Percentiles rank a stretch among this genome's conserved stretches.
These are phyloP conservation scores for Limonius californicus DNA, from an alignment of 1,140 invertebrate species.

Conservation along the genomic window DNA sequence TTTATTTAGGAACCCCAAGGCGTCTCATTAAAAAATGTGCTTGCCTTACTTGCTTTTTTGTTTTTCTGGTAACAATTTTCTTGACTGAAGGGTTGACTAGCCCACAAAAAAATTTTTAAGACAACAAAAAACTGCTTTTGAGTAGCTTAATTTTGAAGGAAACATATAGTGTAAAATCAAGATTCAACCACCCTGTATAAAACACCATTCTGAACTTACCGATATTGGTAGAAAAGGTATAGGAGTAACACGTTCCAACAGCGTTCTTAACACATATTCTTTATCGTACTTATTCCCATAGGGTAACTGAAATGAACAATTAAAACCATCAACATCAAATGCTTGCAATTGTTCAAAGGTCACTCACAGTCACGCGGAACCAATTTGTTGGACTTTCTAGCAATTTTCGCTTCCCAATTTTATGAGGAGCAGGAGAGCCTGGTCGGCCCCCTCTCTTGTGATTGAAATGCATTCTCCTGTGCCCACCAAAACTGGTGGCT, in stretches of 20 bases:
- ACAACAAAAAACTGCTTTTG: too few species aligned
- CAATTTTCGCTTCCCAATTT: conserved; percentile 44
- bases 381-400: conserved; percentile 52
- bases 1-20: too few species aligned
- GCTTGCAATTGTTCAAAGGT: too few species aligned
- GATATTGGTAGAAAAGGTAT: conserved; percentile 60
- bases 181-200: conserved; percentile 9
- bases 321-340: conserved; percentile 19
- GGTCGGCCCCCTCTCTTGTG: conserved; percentile 33
- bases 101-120: too few species aligned
- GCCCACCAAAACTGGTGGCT: conserved; percentile 39
- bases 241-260: conserved; percentile 59
- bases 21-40: too few species aligned
- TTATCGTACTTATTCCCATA: conserved; percentile 71
- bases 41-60: too few species aligned
- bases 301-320: conserved; percentile 58
- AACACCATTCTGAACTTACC: conserved; percentile 46
- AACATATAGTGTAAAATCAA: too few species aligned
- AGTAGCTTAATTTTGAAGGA: too few species aligned
- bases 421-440: conserved; percentile 48
- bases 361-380: conserved; percentile 59
- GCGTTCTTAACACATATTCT: conserved; percentile 57
- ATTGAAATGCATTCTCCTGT: conserved; percentile 34
- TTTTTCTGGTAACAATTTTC: too few species aligned
- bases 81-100: too few species aligned